phyloP scores from a whole-genome alignment of 2,797 vertebrate genomes.

The Peromyscus attwateri region DNA sequence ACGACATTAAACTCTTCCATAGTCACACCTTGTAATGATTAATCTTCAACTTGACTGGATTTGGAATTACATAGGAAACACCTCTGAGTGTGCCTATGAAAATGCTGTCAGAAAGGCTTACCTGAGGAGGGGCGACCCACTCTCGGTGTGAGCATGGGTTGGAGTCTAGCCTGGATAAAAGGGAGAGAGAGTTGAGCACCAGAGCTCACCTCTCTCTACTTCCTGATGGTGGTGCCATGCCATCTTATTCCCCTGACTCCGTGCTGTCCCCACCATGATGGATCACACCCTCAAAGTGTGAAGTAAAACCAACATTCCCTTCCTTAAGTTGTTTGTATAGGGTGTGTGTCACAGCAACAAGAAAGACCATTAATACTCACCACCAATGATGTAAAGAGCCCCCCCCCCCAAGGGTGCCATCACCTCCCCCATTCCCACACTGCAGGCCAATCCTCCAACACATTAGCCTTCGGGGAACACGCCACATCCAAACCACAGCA shows the following conservation, averaged over 20 bases:
- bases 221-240: background rate
- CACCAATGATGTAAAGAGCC: background rate
- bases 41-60: background rate
- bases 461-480: background rate
- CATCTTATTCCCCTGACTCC: no score
- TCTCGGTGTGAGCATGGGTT: background rate
- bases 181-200: background rate
- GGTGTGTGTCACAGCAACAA: background rate
- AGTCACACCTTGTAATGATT: background rate
- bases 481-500: background rate
- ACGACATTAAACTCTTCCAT: background rate
- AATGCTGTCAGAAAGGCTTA: no score
- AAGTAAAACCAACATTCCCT: no score
- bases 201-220: background rate
- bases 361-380: background rate
- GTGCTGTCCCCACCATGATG: background rate
- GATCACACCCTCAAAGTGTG: background rate
- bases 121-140: background rate
- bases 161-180: background rate
- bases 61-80: background rate
- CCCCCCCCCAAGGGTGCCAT: background rate
- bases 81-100: background rate
- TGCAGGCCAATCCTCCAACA: background rate
- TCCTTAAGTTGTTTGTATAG: background rate
- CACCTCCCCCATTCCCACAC: background rate